Evolutionary conservation across 2,113 vertebrate genomes (phyloP).

Genomic region (Agelaius phoeniceus): DNA sequence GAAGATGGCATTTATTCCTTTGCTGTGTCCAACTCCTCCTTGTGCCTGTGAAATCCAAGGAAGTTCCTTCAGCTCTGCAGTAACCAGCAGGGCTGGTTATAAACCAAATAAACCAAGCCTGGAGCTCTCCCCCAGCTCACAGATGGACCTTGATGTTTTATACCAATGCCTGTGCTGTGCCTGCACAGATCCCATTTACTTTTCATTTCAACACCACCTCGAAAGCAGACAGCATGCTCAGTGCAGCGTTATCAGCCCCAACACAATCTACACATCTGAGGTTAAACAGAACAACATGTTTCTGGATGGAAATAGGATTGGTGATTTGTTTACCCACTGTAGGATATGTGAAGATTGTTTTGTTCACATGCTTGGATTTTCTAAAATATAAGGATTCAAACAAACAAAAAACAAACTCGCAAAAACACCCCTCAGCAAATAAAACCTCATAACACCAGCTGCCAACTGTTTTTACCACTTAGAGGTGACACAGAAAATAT

Average conservation of each 20-base stretch:
- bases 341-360: not conserved
- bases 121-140: not conserved
- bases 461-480: not conserved
- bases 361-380: not conserved
- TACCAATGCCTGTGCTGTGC: not conserved
- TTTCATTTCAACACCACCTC: not conserved
- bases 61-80: not conserved
- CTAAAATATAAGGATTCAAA: not conserved
- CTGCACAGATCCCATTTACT: not conserved
- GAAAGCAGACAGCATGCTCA: not conserved
- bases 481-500: not conserved
- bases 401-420: not conserved
- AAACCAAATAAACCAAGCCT: rapidly evolving
- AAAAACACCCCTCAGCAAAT: not conserved
- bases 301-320: not conserved
- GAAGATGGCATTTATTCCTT: not conserved
- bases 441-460: not conserved
- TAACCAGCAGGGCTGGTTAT: not conserved
- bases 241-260: not conserved
- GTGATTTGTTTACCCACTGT: not conserved
- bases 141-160: not conserved
- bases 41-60: not conserved
- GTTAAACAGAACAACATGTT: not conserved
- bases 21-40: not conserved
- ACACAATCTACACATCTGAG: not conserved